phyloP scores from a whole-genome alignment of 2,113 vertebrate genomes.

The Lepus timidus region DNA sequence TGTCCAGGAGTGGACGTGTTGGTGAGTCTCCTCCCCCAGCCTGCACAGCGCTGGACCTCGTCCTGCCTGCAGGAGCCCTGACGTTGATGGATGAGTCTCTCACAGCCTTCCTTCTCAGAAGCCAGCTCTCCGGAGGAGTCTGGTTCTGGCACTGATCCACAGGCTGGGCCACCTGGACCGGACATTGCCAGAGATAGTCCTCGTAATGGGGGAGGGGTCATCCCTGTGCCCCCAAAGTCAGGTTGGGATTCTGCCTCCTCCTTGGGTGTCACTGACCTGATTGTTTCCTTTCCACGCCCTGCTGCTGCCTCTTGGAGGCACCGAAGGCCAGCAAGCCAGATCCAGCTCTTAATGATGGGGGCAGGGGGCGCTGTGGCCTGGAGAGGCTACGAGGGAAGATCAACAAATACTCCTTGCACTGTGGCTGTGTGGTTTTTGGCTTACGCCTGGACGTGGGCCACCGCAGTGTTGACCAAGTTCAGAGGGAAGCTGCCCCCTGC shows the following conservation, averaged over 20 bases:
- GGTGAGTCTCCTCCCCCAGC: neutral
- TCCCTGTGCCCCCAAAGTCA: neutral
- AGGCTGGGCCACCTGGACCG: neutral
- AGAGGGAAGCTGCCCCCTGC: neutral
- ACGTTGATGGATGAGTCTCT: conserved; percentile 54
- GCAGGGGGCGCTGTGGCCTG: neutral
- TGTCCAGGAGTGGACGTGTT: neutral
- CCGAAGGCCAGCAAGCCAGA: neutral
- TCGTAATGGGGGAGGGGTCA: neutral
- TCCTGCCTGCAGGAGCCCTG: neutral
- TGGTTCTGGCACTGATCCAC: neutral
- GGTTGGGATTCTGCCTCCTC: neutral
- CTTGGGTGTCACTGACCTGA: neutral
- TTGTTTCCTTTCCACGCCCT: neutral
- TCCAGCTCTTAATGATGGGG: neutral
- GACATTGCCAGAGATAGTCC: neutral
- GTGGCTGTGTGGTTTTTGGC: neutral
- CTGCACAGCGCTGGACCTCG: neutral
- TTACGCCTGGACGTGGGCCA: neutral
- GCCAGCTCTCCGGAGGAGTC: neutral
- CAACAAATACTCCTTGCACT: neutral
- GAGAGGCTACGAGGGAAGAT: neutral
- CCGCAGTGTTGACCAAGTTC: neutral
- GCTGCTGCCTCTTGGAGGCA: neutral
- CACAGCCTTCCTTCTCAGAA: neutral